These are phyloP conservation scores for Catajapyx aquilonaris DNA, from an alignment of 1,140 invertebrate genomes.

Conservation along the genomic window DNA sequence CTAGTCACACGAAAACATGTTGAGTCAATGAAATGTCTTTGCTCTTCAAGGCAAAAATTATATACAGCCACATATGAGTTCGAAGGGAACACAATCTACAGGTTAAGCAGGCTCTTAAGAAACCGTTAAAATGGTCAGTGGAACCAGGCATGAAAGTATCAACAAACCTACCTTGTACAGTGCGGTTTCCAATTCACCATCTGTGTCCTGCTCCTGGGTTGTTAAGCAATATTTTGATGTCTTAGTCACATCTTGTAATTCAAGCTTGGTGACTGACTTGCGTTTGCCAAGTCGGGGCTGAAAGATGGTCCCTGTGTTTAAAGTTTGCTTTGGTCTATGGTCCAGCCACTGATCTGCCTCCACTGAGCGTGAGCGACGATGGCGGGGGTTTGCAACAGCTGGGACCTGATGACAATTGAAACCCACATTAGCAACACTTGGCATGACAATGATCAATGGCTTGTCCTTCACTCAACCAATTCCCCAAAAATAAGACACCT, in stretches of 20 bases:
- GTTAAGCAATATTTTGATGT: constrained; percentile 77
- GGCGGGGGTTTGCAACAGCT: constrained; percentile 44
- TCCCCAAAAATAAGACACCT: no score
- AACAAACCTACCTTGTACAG: constrained; percentile 86
- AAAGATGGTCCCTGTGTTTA: constrained; percentile 57
- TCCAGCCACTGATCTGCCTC: constrained; percentile 63
- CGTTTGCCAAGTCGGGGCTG: constrained; percentile 63
- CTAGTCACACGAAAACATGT: constrained; percentile 22
- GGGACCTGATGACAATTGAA: no score
- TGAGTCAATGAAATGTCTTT: constrained; percentile 2
- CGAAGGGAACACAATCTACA: no score
- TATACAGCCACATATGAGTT: no score
- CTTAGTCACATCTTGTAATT: constrained; percentile 46
- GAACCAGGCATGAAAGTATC: no score
- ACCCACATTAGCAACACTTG: no score
- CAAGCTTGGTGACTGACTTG: constrained; percentile 61
- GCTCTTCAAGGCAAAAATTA: constrained; percentile 2
- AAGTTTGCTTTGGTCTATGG: constrained; percentile 51
- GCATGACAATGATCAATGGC: no score
- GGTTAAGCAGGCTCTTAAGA: no score
- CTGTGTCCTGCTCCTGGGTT: constrained; percentile 71
- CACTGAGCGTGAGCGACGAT: constrained; percentile 55
- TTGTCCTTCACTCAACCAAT: no score
- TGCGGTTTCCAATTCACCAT: constrained; percentile 80
- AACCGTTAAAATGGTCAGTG: no score